Evolutionary conservation across 1,140 invertebrate genomes (phyloP).

Genomic region (Drosophila insularis): DNA sequence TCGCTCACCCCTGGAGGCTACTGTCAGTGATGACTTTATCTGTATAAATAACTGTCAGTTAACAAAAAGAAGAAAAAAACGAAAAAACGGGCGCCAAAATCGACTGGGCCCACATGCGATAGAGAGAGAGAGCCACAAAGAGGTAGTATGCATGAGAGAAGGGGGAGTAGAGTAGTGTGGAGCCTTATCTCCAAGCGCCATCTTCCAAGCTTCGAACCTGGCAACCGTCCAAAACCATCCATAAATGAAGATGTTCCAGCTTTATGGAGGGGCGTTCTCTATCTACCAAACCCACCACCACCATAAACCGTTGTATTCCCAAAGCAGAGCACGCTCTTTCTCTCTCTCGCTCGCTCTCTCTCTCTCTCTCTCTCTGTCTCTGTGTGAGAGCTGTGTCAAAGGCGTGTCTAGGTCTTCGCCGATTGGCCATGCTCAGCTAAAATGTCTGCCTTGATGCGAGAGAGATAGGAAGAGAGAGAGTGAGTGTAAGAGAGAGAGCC

Average conservation of each 20-base stretch:
- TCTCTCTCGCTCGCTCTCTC: too few species aligned
- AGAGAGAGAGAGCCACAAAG: conserved; percentile 5
- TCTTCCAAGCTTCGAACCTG: conserved; percentile 49
- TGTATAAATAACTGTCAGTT: conserved; percentile 79
- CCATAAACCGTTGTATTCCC: not conserved
- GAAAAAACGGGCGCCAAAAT: conserved; percentile 8
- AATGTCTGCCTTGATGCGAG: conserved; percentile 19
- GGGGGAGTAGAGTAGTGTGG: not conserved
- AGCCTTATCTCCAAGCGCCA: conserved; percentile 54
- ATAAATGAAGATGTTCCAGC: conserved; percentile 47
- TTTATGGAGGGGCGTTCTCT: conserved; percentile 32
- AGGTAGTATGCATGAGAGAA: not conserved
- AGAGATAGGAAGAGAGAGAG: conserved; percentile 28
- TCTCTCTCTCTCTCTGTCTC: not conserved
- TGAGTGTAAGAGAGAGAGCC: conserved; percentile 25
- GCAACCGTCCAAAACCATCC: conserved; percentile 37
- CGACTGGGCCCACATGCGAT: not conserved
- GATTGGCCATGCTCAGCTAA: not conserved
- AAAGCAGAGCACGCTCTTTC: not conserved
- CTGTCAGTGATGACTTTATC: conserved; percentile 80
- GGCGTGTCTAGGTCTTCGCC: not conserved
- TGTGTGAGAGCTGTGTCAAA: not conserved
- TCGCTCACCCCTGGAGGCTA: conserved; percentile 41
- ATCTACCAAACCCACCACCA: conserved; percentile 39
- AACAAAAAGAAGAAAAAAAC: conserved; percentile 23